Evolutionary conservation across 2,113 vertebrate species (phyloP).

Genomic region (Drymodes brunneopygia): DNA sequence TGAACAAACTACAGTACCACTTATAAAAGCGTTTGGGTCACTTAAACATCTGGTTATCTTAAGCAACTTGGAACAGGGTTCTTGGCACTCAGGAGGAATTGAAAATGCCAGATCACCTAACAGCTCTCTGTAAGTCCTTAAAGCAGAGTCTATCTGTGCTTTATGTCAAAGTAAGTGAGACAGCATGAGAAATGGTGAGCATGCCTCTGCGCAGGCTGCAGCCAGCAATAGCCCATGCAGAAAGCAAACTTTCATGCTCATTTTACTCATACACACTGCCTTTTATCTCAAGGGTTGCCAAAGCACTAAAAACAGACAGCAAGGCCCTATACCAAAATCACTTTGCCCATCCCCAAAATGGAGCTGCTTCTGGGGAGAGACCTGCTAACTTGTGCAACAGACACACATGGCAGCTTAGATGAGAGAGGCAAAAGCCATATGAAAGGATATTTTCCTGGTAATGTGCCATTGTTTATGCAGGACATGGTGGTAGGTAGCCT

Average conservation of each 20-base stretch:
- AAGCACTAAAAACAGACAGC: not conserved
- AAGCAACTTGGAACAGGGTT: slow-evolving; percentile 10
- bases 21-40: slow-evolving; percentile 43
- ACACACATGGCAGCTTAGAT: not conserved
- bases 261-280: not conserved
- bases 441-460: not conserved
- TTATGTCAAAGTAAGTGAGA: slow-evolving; percentile 25
- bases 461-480: not conserved
- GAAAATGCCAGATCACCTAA: slow-evolving; percentile 26
- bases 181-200: not conserved
- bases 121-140: slow-evolving; percentile 17
- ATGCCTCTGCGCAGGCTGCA: not conserved
- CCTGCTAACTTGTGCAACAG: not conserved
- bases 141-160: slow-evolving; percentile 26
- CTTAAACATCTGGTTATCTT: slow-evolving; percentile 57
- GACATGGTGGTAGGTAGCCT: not conserved
- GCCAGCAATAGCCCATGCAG: not conserved
- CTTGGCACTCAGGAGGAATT: not conserved
- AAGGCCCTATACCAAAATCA: not conserved
- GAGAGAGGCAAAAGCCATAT: not conserved
- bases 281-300: not conserved
- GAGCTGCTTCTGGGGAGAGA: not conserved
- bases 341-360: not conserved
- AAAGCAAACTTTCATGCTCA: not conserved
- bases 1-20: slow-evolving; percentile 17